Percentiles rank a stretch among this genome's conserved stretches.
phyloP scores from a whole-genome alignment of 2,888 invertebrate species.

The Drosophila atroscutellata region DNA sequence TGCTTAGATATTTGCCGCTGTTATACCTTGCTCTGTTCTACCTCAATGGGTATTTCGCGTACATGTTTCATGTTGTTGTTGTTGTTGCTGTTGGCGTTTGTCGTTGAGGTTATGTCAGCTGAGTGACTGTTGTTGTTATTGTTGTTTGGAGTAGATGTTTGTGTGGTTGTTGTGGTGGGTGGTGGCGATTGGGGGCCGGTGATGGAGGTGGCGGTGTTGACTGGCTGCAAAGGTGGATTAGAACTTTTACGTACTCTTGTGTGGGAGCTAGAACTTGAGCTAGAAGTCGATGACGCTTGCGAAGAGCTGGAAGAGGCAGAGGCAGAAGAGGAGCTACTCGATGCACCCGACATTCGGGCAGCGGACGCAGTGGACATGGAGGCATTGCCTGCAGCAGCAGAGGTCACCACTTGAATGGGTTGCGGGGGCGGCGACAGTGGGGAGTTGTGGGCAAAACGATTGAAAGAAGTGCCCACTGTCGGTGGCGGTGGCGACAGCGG shows the following conservation, averaged over 20 bases:
- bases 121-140: slow-evolving; percentile 30
- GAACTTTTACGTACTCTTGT: slow-evolving; percentile 82
- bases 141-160: slow-evolving; percentile 19
- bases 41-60: slow-evolving; percentile 85
- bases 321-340: slow-evolving; percentile 42
- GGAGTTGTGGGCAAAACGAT: slow-evolving; percentile 64
- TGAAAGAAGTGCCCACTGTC: slow-evolving; percentile 57
- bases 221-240: slow-evolving; percentile 76
- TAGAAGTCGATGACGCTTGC: slow-evolving; percentile 66
- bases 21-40: slow-evolving; percentile 84
- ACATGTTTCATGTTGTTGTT: slow-evolving; percentile 70
- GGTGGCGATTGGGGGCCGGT: slow-evolving; percentile 31
- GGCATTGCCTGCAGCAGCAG: slow-evolving; percentile 39
- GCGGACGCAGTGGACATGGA: slow-evolving; percentile 56
- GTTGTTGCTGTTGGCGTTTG: slow-evolving; percentile 57
- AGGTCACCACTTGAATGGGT: slow-evolving; percentile 74
- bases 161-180: slow-evolving; percentile 19
- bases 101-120: slow-evolving; percentile 48
- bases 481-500: slow-evolving; percentile 84
- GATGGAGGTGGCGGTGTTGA: slow-evolving; percentile 53
- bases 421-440: slow-evolving; percentile 82
- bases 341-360: slow-evolving; percentile 56
- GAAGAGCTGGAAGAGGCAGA: slow-evolving; percentile 60
- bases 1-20: slow-evolving; percentile 7
- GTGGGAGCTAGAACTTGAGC: slow-evolving; percentile 71